Conservation (phyloP, 2,888 invertebrate species). For the Merodon equestris region DNA sequence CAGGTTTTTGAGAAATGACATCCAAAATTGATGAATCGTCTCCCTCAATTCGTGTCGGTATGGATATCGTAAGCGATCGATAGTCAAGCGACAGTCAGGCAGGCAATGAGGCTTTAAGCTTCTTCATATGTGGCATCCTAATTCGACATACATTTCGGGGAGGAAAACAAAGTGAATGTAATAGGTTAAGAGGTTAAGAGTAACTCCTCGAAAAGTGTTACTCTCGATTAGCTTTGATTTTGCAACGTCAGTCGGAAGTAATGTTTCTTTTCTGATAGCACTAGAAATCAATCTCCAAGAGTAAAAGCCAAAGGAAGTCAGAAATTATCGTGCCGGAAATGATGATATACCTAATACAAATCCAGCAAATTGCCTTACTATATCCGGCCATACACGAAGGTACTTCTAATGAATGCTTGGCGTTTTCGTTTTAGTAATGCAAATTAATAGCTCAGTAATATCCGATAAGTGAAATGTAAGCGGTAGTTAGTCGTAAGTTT, state of each 20-base stretch:
- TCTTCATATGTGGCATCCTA: slow-evolving; percentile 6
- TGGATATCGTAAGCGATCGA: background rate
- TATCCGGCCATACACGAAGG: no score
- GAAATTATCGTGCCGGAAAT: no score
- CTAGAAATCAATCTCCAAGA: background rate
- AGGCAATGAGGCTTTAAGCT: slow-evolving; percentile 19
- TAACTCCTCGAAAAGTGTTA: slow-evolving; percentile 1
- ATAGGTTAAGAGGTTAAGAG: slow-evolving; percentile 1
- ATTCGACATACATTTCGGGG: background rate
- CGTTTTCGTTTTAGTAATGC: no score
- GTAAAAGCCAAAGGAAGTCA: background rate
- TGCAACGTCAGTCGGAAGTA: slow-evolving; percentile 16
- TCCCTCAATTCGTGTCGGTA: slow-evolving; percentile 28
- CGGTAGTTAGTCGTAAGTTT: background rate
- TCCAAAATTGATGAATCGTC: slow-evolving; percentile 53
- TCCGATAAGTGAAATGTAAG: background rate
- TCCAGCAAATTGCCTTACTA: no score
- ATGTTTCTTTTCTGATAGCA: background rate
- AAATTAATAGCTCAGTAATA: background rate
- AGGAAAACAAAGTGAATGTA: background rate
- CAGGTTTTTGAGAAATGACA: slow-evolving; percentile 46
- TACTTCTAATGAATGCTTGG: no score
- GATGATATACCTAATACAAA: no score
- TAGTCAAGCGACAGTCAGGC: background rate
- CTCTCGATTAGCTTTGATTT: slow-evolving; percentile 38